Conservation (phyloP, 1,140 invertebrate genomes). For the Uloborus diversus region DNA sequence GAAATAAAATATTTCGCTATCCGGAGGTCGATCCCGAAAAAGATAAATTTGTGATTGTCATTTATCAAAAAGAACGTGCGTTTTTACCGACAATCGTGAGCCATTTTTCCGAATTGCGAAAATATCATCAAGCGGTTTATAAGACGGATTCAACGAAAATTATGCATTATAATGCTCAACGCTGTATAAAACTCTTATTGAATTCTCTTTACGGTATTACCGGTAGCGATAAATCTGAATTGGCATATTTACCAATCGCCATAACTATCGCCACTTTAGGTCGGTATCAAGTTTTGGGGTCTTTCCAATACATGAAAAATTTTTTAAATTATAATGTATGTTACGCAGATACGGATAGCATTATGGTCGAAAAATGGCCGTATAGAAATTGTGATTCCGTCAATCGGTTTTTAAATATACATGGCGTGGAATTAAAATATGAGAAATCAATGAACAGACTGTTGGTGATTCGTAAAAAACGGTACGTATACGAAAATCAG, state of each 20-base stretch:
- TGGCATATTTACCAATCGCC: neutral
- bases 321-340: neutral
- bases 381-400: neutral
- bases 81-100: neutral
- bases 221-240: conserved; percentile 6
- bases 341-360: conserved; percentile 15
- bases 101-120: neutral
- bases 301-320: neutral
- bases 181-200: conserved; percentile 18
- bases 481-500: neutral
- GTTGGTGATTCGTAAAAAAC: conserved; percentile 2
- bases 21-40: neutral
- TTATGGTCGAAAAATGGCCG: neutral
- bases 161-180: conserved; percentile 16
- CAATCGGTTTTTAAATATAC: neutral
- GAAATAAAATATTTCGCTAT: neutral
- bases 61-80: neutral
- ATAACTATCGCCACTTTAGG: conserved; percentile 14
- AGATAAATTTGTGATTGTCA: neutral
- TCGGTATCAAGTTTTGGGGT: conserved; percentile 3
- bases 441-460: conserved; percentile 6
- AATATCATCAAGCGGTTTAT: neutral
- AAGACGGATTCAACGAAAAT: conserved; percentile 11
- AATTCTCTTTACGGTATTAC: conserved; percentile 22
- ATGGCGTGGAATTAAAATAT: neutral